Base-by-base conservation (phyloP, 2,888 invertebrate species). In the Noctua janthe region DNA sequence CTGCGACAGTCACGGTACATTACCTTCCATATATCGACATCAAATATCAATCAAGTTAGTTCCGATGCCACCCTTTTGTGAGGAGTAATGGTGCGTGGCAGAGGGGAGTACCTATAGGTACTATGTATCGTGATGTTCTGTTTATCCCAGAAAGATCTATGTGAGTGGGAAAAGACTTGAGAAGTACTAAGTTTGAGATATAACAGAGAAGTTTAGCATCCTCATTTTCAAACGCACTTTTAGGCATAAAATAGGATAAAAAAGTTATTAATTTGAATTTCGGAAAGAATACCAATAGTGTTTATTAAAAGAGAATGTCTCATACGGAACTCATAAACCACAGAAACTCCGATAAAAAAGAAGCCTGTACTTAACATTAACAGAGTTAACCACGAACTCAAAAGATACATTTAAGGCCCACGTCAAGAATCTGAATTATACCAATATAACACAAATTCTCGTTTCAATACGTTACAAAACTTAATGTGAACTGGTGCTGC, bases 1-100 rank as follows among this genome's bases (percentile, higher is more conserved):
- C 88, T 59, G 82, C 88, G 86, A 84, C 88, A 88, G 91, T 79
- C 88, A 91, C 86, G 90, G 87, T 83, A 90, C 93, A 92, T 92
- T 92, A 92, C 89, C 89, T 71, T 72, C 69, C 76, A 87, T 88
- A 84, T 87, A 91, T 90, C 84, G 88, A 91, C 92, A 92, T 91
- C 90, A 87, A 91, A 92, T 91, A 92, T 92, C 92, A 91, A 92
- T 92, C 92, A 91, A 89, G 74, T 81, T 23, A 78, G 74, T 90
- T 92, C 92, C 89, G 80, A 77, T 83, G 86, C 88, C 89, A 91
- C 90, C 92, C 92, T 86, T 90, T 88, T 78, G 79, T 78, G 1
- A 43, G 23, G 47, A 49, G 83, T 92, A 92, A 92, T 92, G 91
- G 87, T 76, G 90, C 89, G 88, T 90, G 84, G 51, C 67, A 71